Conservation (phyloP, 2,797 vertebrate genomes). For the Meda fulgida region DNA sequence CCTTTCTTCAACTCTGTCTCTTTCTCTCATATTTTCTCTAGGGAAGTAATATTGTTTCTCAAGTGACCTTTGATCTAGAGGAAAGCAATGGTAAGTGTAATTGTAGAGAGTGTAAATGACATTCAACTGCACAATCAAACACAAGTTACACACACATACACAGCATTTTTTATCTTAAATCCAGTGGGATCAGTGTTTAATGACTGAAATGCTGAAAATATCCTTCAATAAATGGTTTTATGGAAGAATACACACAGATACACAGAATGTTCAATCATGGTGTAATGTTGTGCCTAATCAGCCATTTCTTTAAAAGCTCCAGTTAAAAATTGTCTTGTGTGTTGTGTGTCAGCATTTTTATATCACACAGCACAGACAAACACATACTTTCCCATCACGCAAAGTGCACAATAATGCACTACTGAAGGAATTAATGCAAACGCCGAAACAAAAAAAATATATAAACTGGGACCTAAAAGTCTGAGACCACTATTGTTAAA, state of each 20-base stretch:
- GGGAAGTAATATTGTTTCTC: conserved; percentile 6
- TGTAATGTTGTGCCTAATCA: conserved; percentile 55
- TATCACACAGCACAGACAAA: conserved; percentile 33
- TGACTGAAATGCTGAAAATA: conserved; percentile 7
- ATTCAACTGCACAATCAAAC: background rate
- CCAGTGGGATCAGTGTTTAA: conserved; percentile 19
- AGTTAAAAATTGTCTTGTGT: conserved; percentile 51
- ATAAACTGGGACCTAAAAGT: background rate
- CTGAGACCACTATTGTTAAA: background rate
- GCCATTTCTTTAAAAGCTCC: conserved; percentile 53
- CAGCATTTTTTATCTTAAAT: conserved; percentile 24
- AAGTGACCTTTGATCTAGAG: conserved; percentile 27
- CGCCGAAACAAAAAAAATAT: background rate
- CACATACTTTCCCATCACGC: background rate
- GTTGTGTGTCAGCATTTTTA: conserved; percentile 39
- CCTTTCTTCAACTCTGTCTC: background rate
- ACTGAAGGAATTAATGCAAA: conserved; percentile 10
- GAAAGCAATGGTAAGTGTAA: background rate
- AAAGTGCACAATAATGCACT: background rate
- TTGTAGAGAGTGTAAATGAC: background rate
- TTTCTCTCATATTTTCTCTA: background rate
- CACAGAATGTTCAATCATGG: conserved; percentile 63
- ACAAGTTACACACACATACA: conserved; percentile 45
- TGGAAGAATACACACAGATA: conserved; percentile 51
- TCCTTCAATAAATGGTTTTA: background rate